Evolutionary conservation across 2,888 invertebrate genomes (phyloP).

Genomic region (Thyatira batis): DNA sequence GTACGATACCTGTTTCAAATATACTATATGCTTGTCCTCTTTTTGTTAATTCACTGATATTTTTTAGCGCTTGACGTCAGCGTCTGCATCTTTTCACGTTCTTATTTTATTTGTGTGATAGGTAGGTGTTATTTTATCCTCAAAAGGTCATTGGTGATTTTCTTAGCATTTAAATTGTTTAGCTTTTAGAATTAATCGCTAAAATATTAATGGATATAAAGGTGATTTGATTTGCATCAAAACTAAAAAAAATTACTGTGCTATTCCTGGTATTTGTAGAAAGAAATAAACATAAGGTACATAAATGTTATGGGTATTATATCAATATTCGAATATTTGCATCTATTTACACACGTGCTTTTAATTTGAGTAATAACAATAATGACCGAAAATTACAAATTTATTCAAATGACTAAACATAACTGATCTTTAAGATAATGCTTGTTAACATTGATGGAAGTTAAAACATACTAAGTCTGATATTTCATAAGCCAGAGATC

Average conservation of each 20-base stretch:
- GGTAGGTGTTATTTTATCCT: too few relatives aligned
- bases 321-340: neutral
- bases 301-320: neutral
- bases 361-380: neutral
- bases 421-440: neutral
- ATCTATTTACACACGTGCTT: neutral
- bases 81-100: constrained; percentile 12
- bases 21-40: neutral
- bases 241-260: too few relatives aligned
- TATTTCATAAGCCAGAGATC: neutral
- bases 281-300: neutral
- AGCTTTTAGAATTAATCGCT: too few relatives aligned
- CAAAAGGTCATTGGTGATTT: neutral
- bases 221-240: too few relatives aligned
- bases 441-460: neutral
- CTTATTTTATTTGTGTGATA: neutral
- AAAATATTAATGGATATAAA: too few relatives aligned
- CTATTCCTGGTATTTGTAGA: too few relatives aligned
- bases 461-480: neutral
- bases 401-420: neutral
- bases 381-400: neutral
- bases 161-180: neutral
- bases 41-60: constrained; percentile 12
- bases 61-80: constrained; percentile 25
- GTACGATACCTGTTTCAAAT: neutral